Conservation (phyloP, 2,888 invertebrate genomes). For the Rapana venosa region DNA sequence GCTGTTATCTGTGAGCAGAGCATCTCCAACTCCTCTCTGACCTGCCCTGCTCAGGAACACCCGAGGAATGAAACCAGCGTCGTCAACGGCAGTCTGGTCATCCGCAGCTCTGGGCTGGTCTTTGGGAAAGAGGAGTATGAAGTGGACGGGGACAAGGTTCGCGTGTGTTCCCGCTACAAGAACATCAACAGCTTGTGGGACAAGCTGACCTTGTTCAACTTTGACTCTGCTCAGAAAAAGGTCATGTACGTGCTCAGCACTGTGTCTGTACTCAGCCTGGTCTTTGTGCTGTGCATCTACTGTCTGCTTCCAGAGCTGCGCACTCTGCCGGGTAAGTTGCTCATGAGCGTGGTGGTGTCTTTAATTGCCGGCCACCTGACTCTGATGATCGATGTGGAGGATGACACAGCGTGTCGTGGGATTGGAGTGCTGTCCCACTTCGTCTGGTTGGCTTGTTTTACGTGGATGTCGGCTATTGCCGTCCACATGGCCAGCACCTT, state of each 20-base stretch:
- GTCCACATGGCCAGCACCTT: slow-evolving; percentile 52
- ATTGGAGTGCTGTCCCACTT: slow-evolving; percentile 45
- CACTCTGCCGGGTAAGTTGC: slow-evolving; percentile 22
- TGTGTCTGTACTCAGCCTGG: slow-evolving; percentile 11
- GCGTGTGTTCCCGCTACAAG: slow-evolving; percentile 16
- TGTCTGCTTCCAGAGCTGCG: slow-evolving; percentile 24
- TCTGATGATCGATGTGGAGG: not conserved
- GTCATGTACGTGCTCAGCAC: not conserved
- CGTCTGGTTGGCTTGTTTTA: slow-evolving; percentile 47
- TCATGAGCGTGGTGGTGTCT: not conserved
- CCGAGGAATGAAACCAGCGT: slow-evolving; percentile 9
- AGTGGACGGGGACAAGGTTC: not conserved
- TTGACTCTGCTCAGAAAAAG: not conserved
- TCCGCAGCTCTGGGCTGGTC: not conserved
- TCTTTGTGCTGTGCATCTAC: slow-evolving; percentile 9
- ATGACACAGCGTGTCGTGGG: slow-evolving; percentile 38
- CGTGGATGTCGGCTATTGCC: slow-evolving; percentile 52
- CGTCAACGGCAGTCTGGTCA: not conserved
- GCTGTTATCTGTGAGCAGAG: not conserved
- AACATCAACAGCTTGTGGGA: not conserved
- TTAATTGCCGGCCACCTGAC: slow-evolving; percentile 15
- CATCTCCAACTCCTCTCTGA: not conserved
- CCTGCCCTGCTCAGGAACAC: not conserved
- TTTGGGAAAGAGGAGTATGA: slow-evolving; percentile 19
- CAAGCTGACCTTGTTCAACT: not conserved